phyloP scores from a whole-genome alignment of 2,113 vertebrate genomes.

The Cephalopterus ornatus region DNA sequence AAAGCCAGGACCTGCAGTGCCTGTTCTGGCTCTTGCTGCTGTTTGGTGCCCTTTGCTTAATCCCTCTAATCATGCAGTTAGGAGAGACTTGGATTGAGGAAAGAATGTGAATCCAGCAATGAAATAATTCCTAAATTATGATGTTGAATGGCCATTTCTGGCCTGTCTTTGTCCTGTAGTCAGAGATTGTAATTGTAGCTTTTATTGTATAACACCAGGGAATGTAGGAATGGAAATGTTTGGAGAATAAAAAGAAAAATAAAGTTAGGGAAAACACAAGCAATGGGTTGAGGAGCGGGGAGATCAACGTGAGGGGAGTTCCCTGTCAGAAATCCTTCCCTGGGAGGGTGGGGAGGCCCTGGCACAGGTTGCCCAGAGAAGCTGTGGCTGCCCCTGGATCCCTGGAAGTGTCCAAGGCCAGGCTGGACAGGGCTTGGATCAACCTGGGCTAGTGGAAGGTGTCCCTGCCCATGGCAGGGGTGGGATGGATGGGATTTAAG shows the following conservation, averaged over 20 bases:
- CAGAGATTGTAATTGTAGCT: neutral
- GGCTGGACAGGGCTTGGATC: neutral
- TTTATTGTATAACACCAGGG: neutral
- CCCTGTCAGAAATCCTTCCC: neutral
- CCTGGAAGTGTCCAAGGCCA: neutral
- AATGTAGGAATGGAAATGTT: neutral
- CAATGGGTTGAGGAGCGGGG: neutral
- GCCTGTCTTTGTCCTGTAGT: neutral
- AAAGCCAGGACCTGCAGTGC: neutral
- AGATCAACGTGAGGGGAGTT: neutral
- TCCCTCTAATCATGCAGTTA: neutral
- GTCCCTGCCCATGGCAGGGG: neutral
- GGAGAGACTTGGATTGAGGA: neutral
- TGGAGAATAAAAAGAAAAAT: neutral
- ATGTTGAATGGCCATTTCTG: neutral
- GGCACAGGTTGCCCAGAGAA: neutral
- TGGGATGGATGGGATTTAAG: accelerated
- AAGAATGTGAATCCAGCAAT: neutral
- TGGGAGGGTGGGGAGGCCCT: neutral
- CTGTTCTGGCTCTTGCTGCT: neutral
- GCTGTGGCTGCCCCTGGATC: neutral
- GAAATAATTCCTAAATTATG: neutral
- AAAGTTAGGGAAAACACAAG: neutral
- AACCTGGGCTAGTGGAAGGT: neutral
- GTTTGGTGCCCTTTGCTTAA: neutral